These are phyloP conservation scores for Stichodactyla mertensii DNA, from an alignment of 64 coral and sea anemone genomes.

Conservation along the genomic window DNA sequence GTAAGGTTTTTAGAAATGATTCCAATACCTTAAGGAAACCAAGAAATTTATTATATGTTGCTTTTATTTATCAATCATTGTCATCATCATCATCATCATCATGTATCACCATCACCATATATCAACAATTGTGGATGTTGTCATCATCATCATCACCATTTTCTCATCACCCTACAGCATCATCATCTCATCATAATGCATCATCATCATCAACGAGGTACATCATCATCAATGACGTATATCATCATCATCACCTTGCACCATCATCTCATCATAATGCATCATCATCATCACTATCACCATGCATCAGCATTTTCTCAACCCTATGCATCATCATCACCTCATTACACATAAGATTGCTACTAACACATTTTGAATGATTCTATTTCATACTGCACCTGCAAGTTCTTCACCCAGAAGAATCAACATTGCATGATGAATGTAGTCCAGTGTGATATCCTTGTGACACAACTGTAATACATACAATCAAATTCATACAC, in stretches of 20 bases:
- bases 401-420: conserved; percentile 74
- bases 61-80: not conserved
- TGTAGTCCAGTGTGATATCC: conserved; percentile 61
- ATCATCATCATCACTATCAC: too few species aligned
- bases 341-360: too few species aligned
- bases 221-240: not conserved
- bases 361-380: too few species aligned
- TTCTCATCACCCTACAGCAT: too few species aligned
- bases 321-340: too few species aligned
- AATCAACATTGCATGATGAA: conserved; percentile 75
- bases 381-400: not conserved
- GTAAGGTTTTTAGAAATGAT: conserved; percentile 37
- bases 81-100: too few species aligned
- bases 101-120: too few species aligned
- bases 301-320: too few species aligned
- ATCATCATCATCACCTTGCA: not conserved
- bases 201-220: not conserved
- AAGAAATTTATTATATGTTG: not conserved
- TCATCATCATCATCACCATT: not conserved
- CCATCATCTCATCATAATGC: too few species aligned
- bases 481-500: not conserved
- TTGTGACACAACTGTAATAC: conserved; percentile 75
- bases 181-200: too few species aligned
- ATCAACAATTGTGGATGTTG: too few species aligned
- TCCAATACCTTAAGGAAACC: not conserved